phyloP scores from a whole-genome alignment of 2,797 vertebrate genomes.

The Hypotaenidia okinawae region DNA sequence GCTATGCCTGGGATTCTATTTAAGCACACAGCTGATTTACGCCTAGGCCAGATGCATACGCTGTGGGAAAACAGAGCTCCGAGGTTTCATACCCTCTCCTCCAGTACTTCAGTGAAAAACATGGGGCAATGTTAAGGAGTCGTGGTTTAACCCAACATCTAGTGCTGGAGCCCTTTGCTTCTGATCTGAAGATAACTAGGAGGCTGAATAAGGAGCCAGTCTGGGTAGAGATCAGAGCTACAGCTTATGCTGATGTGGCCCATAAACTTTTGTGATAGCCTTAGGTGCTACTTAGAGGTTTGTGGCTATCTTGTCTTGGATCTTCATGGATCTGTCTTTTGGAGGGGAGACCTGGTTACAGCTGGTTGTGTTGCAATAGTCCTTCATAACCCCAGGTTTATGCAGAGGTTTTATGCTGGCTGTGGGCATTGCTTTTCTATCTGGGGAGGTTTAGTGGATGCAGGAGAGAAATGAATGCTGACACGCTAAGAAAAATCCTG shows the following conservation, averaged over 20 bases:
- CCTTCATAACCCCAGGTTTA: not conserved
- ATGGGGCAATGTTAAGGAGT: not conserved
- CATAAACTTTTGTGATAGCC: constrained; percentile 45
- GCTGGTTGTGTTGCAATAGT: constrained; percentile 29
- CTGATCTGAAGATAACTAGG: constrained; percentile 29
- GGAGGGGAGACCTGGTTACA: not conserved
- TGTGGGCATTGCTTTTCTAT: not conserved
- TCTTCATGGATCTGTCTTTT: not conserved
- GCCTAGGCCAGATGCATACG: not conserved
- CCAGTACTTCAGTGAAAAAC: not conserved
- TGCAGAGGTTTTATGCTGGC: not conserved
- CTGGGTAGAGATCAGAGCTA: constrained; percentile 20
- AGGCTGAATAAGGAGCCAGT: not conserved
- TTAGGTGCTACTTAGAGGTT: not conserved
- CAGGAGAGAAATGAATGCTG: not conserved
- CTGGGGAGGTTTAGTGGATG: not conserved
- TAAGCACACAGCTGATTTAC: not conserved
- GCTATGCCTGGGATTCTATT: not conserved
- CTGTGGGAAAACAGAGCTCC: not conserved
- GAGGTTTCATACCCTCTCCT: not conserved
- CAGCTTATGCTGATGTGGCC: not conserved
- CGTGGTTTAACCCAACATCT: not conserved
- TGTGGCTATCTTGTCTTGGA: constrained; percentile 33
- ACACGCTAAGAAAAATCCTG: not conserved
- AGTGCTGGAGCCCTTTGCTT: not conserved